Percentiles rank a stretch among this genome's conserved stretches.
Evolutionary conservation across 1,140 invertebrate genomes (phyloP).

Genomic region (Batillaria attramentaria): DNA sequence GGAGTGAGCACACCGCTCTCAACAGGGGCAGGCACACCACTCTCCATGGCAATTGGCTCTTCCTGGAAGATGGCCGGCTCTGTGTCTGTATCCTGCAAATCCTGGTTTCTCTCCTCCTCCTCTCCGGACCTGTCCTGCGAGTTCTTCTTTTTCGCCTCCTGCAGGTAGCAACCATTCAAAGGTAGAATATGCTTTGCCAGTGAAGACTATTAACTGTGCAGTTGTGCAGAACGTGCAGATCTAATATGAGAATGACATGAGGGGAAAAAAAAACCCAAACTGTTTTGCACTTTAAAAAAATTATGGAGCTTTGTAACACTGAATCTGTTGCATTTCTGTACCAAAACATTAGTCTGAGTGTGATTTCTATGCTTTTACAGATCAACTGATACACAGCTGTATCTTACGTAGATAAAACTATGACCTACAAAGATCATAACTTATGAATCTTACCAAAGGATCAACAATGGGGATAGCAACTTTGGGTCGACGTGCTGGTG

Average conservation of each 20-base stretch:
- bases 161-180: not conserved
- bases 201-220: not conserved
- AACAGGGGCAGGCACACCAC: no score
- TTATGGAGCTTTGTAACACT: not conserved
- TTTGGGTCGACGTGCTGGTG: conserved; percentile 52
- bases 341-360: no score
- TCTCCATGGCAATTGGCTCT: no score
- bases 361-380: not conserved
- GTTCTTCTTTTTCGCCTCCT: conserved; percentile 21
- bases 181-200: not conserved
- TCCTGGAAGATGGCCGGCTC: no score
- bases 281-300: not conserved
- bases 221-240: no score
- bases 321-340: not conserved
- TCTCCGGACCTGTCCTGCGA: not conserved
- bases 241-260: not conserved
- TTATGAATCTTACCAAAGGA: conserved; percentile 44
- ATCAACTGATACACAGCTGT: no score
- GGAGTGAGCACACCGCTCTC: no score
- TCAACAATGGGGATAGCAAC: conserved; percentile 60
- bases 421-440: not conserved
- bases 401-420: no score
- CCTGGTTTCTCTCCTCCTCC: no score
- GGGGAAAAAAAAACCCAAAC: not conserved
- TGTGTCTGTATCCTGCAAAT: no score